Percentiles rank a stretch among this genome's conserved stretches.
These are phyloP conservation scores for Gnathonemus longibarbis DNA, from an alignment of 2,113 vertebrate genomes.

Conservation along the genomic window DNA sequence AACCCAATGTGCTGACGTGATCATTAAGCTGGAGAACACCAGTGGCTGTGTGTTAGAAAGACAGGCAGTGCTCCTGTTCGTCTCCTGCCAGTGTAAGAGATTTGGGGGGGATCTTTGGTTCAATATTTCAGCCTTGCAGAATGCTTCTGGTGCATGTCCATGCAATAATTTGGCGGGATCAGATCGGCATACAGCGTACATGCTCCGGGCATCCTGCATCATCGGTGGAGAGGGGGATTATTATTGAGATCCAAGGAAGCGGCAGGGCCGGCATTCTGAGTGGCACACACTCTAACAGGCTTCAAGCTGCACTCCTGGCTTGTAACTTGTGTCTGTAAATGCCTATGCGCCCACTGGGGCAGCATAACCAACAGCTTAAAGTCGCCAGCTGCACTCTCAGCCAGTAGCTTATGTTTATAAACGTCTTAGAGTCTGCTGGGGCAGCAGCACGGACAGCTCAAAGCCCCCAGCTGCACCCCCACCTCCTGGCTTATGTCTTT, in stretches of 20 bases:
- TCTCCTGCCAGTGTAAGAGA: slow-evolving; percentile 54
- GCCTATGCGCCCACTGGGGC: not conserved
- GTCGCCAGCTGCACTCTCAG: too few relatives aligned
- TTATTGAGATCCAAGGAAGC: not conserved
- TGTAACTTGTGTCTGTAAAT: not conserved
- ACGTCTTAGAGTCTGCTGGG: not conserved
- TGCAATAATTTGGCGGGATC: not conserved
- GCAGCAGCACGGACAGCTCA: not conserved
- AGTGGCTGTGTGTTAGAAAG: slow-evolving; percentile 38
- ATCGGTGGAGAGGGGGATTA: not conserved
- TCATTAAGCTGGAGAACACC: slow-evolving; percentile 52
- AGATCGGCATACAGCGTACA: too few relatives aligned
- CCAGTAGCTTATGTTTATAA: not conserved
- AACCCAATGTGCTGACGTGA: slow-evolving; percentile 58
- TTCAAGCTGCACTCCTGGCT: not conserved
- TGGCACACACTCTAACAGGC: not conserved
- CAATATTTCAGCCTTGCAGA: slow-evolving; percentile 45
- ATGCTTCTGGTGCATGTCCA: not conserved
- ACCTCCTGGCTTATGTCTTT: not conserved
- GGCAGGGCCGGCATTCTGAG: not conserved
- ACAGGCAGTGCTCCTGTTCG: slow-evolving; percentile 53
- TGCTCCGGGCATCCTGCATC: not conserved
- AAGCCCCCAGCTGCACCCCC: not conserved
- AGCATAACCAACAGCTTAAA: not conserved
- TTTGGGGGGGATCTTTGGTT: slow-evolving; percentile 43